Evolutionary conservation across 2,888 invertebrate species (phyloP), one percentile per base, ranked within the genome.

Genomic region (Brachylomia viminalis): DNA sequence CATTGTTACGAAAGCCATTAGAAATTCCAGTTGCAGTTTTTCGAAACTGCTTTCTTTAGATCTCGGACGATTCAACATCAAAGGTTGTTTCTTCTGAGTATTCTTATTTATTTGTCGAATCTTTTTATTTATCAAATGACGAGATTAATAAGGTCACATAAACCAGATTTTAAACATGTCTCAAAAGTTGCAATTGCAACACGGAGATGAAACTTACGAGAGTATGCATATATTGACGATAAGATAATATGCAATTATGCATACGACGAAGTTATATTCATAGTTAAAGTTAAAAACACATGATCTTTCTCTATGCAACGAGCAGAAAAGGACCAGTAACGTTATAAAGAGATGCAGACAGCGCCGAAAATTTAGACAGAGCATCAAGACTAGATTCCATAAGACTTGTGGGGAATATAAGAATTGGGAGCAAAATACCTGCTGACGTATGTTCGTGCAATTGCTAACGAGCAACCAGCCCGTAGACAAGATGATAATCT

Each of bases 401-500:
- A 59, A 47, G 69, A 47, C 1, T 20, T 23, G 3, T 23, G 2
- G 2, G 7, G 33, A 33, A 54, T 27, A 68, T 27, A 69, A 38
- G 27, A 69, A 69, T 45, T 33, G 42, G 47, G 20, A 33, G 15
- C 10, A 20, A 67, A 62, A 66, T 54, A 11, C n/a, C n/a, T n/a
- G n/a, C n/a, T 33, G 54, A 61, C 15, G n/a, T n/a, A 20, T 61
- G 42, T 69, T 66, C 52, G 45, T 59, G 47, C 30, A 33, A 38
- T 54, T 65, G 65, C 49, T 83, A 83, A 80, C 80, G 66, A 80
- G 59, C 54, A 61, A 33, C 73, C 15, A 56, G 59, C 20, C 59
- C 42, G 15, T 56, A 59, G 49, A 77, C 56, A 76, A 30, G 82
- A 68, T 77, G 71, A 56, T 65, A 69, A 77, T 82, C 79, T 75